Evolutionary conservation across 2,113 vertebrate species (phyloP), one percentile per base, ranked within the genome.

Genomic region (Hystrix brachyura): DNA sequence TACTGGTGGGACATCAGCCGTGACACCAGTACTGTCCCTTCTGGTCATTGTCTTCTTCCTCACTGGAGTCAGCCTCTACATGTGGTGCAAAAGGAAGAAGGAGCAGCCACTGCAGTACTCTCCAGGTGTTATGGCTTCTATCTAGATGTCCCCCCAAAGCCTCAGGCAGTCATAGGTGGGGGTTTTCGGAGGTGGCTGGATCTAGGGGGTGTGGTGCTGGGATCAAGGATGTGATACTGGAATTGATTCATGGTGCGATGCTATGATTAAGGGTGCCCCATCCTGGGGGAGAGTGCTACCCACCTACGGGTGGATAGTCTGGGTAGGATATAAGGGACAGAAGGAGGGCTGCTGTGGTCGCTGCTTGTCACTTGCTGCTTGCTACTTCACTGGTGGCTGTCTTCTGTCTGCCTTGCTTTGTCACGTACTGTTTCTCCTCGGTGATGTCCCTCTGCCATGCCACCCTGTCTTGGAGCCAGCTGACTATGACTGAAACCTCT

Each of bases 91-190:
- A 34, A 86, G 32, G 25, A 88, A 8, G 80, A 69, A 1, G 15
- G 2, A 19, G 12, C 51, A 10, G 34, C 12, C 55, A 7, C 55
- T 0, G 4, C 19, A 32, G 21, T 4, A 25, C 19, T 21, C 14
- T 55, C 8, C 90, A 97, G 97, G 96, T 98, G 91, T 67, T 48
- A 0, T 1, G 78, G 17, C 18, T n/a, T 85, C 32, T 12, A 32
- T 48, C 12, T 76, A 76, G 46, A 48, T 48, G 46, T 51, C 25
- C 25, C 25, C 27, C 72, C 72, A 76, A 76, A 76, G 46, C 72
- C 12, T 51, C 27, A 51, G 48, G 72, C 5, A 51, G 19, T 76
- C 46, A 29, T 76, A 76, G 25, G 25, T 76, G 46, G 72, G 12
- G 46, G 43, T 76, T 29, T 74, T 5, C 29, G 25, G 43, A 48